Conservation (phyloP, 1,140 invertebrate species). For the Drosophila pectinifera region DNA sequence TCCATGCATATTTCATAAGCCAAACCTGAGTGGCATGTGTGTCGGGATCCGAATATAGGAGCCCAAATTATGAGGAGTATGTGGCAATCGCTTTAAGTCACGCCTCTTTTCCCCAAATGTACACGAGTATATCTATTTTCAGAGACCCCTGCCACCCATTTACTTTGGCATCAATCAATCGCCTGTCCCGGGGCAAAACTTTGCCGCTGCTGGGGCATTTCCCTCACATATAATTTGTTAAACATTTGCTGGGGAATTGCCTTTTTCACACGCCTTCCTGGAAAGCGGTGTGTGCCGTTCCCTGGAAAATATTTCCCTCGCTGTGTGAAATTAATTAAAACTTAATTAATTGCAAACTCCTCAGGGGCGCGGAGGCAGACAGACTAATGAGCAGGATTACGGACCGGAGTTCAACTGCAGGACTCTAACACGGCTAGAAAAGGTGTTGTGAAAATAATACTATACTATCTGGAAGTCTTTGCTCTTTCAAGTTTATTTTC, state of each 20-base stretch:
- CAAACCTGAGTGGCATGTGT: conserved; percentile 37
- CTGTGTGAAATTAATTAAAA: conserved; percentile 78
- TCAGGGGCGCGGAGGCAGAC: conserved; percentile 14
- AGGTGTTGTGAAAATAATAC: neutral
- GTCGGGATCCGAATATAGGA: conserved; percentile 38
- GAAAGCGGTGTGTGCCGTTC: conserved; percentile 26
- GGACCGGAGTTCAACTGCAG: conserved; percentile 38
- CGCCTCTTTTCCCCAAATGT: conserved; percentile 20
- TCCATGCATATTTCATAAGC: conserved; percentile 48
- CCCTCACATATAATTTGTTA: conserved; percentile 64
- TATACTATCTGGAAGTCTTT: too few relatives aligned
- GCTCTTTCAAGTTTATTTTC: too few relatives aligned
- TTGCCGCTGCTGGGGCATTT: conserved; percentile 37
- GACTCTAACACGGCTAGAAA: conserved; percentile 1
- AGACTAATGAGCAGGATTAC: conserved; percentile 41
- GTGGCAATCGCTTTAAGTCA: conserved; percentile 25
- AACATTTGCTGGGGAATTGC: conserved; percentile 50
- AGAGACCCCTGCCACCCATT: conserved; percentile 37
- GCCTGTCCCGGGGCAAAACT: conserved; percentile 35
- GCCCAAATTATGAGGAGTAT: conserved; percentile 33
- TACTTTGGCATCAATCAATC: conserved; percentile 60
- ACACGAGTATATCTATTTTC: conserved; percentile 30
- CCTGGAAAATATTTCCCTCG: conserved; percentile 19
- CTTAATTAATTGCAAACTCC: conserved; percentile 79
- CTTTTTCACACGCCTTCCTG: conserved; percentile 65